phyloP scores from a whole-genome alignment of 2,888 invertebrate species.

The Anodontia alba region DNA sequence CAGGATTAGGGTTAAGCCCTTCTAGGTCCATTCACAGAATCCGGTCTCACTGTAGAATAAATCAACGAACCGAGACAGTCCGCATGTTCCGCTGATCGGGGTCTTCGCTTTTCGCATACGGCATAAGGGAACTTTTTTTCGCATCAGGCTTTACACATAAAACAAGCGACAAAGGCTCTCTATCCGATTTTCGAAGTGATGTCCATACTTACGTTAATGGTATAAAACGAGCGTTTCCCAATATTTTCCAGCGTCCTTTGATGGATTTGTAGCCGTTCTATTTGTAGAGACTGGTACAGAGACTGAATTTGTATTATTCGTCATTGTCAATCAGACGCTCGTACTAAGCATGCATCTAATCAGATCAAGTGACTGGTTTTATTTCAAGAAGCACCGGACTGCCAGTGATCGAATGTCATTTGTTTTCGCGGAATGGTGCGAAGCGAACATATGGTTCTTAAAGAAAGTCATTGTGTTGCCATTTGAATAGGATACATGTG shows the following conservation, averaged over 20 bases:
- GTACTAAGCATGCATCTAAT: constrained; percentile 1
- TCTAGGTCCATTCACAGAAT: no score
- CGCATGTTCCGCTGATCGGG: background rate
- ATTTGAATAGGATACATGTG: background rate
- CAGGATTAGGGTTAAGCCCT: no score
- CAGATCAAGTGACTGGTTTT: background rate
- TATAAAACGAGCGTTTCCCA: constrained; percentile 1
- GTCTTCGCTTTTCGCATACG: background rate
- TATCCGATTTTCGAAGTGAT: background rate
- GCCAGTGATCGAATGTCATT: no score
- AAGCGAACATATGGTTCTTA: no score
- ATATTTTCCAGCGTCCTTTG: background rate
- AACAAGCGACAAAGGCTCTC: background rate
- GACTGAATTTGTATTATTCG: constrained; percentile 10
- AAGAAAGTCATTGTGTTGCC: no score
- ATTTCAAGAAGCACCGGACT: background rate
- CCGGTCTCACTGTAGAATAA: no score
- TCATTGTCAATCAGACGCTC: constrained; percentile 5
- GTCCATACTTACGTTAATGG: background rate
- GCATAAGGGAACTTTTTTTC: background rate
- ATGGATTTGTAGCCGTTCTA: background rate
- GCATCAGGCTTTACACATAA: background rate
- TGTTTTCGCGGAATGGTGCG: no score
- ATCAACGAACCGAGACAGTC: background rate
- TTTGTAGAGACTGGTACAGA: background rate